These are phyloP conservation scores for Xestoiulus laeticollis DNA, from an alignment of 2,888 invertebrate genomes.

Conservation along the genomic window DNA sequence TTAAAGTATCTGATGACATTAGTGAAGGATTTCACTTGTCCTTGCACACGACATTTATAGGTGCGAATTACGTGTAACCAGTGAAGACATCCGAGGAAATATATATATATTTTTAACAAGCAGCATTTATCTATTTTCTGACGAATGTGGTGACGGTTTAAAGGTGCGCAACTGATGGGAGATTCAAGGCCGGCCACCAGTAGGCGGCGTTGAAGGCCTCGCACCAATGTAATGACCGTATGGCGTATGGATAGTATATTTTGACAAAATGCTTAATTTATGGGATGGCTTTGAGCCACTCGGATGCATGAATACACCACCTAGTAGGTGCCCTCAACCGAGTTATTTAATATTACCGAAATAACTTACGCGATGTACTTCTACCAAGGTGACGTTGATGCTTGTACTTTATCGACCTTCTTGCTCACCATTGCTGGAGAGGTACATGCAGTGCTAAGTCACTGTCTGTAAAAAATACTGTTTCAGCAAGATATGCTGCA, in stretches of 20 bases:
- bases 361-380: not conserved
- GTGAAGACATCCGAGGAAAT: slow-evolving; percentile 7
- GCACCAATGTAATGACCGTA: slow-evolving; percentile 27
- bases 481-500: not conserved
- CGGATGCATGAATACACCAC: not conserved
- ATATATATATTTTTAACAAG: not conserved
- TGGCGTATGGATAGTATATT: not conserved
- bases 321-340: not conserved
- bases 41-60: slow-evolving; percentile 1
- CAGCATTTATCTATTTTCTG: not conserved
- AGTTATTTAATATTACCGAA: slow-evolving; percentile 16
- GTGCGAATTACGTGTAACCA: slow-evolving; percentile 28
- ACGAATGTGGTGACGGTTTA: not conserved
- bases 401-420: not conserved
- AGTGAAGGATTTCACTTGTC: slow-evolving; percentile 5
- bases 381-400: not conserved
- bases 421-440: not conserved
- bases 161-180: slow-evolving; percentile 16
- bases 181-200: slow-evolving; percentile 16
- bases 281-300: slow-evolving; percentile 13
- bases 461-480: not conserved
- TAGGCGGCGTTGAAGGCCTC: slow-evolving; percentile 41
- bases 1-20: not conserved
- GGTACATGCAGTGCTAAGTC: not conserved
- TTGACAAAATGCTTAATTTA: not conserved